phyloP scores from a whole-genome alignment of 2,797 vertebrate genomes.

The Pangasius djambal region DNA sequence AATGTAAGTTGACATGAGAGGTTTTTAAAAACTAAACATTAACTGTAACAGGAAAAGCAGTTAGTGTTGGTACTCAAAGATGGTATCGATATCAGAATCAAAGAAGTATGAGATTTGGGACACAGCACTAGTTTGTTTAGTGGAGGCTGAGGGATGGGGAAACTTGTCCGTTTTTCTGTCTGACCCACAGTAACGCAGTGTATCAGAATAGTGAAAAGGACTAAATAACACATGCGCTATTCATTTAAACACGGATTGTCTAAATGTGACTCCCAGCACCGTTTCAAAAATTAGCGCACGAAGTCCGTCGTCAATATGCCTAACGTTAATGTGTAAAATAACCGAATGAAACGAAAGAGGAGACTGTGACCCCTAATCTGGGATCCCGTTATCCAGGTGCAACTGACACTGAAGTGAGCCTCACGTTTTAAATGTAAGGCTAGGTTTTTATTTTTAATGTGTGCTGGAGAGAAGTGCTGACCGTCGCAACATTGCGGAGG shows the following conservation, averaged over 20 bases:
- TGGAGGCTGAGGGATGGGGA: background rate
- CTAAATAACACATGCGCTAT: background rate
- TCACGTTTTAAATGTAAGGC: background rate
- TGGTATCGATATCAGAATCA: background rate
- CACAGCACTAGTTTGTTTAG: background rate
- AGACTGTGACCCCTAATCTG: background rate
- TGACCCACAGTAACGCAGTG: background rate
- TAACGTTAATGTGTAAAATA: background rate
- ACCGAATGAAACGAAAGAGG: background rate
- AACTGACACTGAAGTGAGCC: background rate
- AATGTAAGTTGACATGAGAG: background rate
- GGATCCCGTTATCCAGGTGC: background rate
- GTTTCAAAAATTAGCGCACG: background rate
- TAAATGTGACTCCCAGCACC: background rate
- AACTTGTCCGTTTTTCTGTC: background rate
- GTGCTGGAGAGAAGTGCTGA: slow-evolving; percentile 65
- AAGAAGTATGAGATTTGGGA: background rate
- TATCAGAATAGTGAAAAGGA: background rate
- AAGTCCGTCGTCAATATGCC: background rate
- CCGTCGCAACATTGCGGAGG: slow-evolving; percentile 92
- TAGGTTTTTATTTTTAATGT: background rate
- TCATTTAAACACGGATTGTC: background rate
- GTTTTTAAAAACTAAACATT: background rate
- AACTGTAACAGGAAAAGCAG: background rate
- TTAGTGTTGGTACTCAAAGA: background rate